Conservation (phyloP, 2,113 vertebrate species). For the Brachyhypopomus occidentalis region DNA sequence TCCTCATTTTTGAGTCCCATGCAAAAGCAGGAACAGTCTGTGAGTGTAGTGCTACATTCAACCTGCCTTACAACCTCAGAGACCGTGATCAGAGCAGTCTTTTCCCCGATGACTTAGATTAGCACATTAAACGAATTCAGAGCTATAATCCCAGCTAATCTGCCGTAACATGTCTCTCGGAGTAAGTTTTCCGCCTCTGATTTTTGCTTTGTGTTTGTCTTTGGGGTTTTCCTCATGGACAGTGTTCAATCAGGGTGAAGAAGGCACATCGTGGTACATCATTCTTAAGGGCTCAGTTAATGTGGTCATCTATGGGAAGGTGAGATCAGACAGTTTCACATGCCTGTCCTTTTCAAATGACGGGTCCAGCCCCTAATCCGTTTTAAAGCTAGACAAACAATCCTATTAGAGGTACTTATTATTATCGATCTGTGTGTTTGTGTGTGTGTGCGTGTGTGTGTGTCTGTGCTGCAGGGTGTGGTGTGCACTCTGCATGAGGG, state of each 20-base stretch:
- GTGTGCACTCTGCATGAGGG: slow-evolving; percentile 96
- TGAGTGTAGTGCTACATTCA: slow-evolving; percentile 75
- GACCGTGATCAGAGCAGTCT: neutral
- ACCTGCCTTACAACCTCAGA: neutral
- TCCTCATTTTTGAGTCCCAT: slow-evolving; percentile 96
- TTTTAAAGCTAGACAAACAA: neutral
- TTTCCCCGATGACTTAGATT: neutral
- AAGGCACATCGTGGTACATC: slow-evolving; percentile 99
- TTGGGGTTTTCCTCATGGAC: slow-evolving; percentile 52
- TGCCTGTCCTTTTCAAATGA: slow-evolving; percentile 14
- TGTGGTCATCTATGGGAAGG: slow-evolving; percentile 99
- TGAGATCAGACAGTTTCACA: slow-evolving; percentile 60
- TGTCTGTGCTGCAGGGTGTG: slow-evolving; percentile 82
- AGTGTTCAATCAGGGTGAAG: slow-evolving; percentile 99
- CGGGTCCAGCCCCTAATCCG: neutral
- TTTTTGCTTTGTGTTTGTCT: neutral
- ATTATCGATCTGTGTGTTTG: slow-evolving; percentile 8
- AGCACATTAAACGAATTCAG: neutral
- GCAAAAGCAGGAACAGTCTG: slow-evolving; percentile 94
- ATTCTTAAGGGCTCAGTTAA: slow-evolving; percentile 98
- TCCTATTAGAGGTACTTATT: slow-evolving; percentile 8
- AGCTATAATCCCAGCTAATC: neutral
- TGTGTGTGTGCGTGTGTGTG: neutral
- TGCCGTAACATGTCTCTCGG: neutral
- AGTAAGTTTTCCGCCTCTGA: neutral